Conservation (phyloP, 2,888 invertebrate genomes). For the Diplolepis rosae region DNA sequence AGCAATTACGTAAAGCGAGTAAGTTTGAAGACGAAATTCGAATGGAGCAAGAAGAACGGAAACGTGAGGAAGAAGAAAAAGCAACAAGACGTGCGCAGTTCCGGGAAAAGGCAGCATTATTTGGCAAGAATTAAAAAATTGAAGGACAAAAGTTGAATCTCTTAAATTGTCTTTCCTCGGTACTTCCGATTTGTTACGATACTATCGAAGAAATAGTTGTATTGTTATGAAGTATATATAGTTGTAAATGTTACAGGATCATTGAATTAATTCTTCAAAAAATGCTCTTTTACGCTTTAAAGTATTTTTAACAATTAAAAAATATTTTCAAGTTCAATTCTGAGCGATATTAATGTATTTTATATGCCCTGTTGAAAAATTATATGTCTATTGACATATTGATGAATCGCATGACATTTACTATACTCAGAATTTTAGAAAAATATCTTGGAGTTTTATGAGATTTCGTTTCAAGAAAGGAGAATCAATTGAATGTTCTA, state of each 20-base stretch:
- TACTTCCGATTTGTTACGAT: conserved; percentile 1
- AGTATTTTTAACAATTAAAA: neutral
- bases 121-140: conserved; percentile 75
- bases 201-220: neutral
- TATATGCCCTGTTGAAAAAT: conserved; percentile 1
- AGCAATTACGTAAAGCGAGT: conserved; percentile 85
- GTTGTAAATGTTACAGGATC: neutral
- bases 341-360: neutral
- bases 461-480: neutral
- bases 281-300: neutral
- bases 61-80: conserved; percentile 88
- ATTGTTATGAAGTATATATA: neutral
- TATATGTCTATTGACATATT: neutral
- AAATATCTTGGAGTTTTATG: neutral
- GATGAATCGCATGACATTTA: neutral
- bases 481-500: neutral
- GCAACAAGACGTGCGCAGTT: conserved; percentile 88
- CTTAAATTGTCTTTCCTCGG: neutral
- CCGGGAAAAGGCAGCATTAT: conserved; percentile 91
- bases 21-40: conserved; percentile 95
- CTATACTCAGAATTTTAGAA: neutral
- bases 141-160: neutral
- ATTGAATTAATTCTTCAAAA: conserved; percentile 2
- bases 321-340: neutral
- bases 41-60: conserved; percentile 92